Base-by-base conservation (phyloP, 2,797 vertebrate genomes). In the Eleutherodactylus coqui region DNA sequence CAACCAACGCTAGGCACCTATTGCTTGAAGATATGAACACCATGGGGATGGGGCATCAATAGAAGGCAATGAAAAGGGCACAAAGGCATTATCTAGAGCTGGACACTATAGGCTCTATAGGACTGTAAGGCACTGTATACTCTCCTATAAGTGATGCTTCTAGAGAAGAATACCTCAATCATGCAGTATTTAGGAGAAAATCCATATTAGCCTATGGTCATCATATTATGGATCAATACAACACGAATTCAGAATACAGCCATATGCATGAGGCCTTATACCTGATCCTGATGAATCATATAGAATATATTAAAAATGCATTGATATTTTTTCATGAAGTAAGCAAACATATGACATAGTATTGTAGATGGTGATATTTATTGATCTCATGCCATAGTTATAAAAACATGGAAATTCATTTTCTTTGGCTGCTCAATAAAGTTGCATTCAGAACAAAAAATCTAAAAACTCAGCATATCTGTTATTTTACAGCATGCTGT, bases 381-480 rank as follows among this genome's bases (percentile, higher is more conserved):
- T 69, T n/a, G 67, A 70, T 70, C 36, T 24, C 24, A 11, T 70
- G 32, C 21, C 9, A 41, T 13, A 5, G 27, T 5, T 24, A 24
- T 36, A 77, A 13, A 79, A 60, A n/a, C 27, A 38, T 41, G 53
- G 41, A 79, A n/a, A n/a, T n/a, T n/a, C 16, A 60, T 58, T 79
- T 79, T 58, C 36, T 41, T 70, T n/a, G 36, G 36, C 76, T 41
- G 21, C 34, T 79, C 24, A 79, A 79, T 79, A 79, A 79, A 79
- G 34, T 43, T 32, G 36, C n/a, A 60, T 58, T 58, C 27, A 58
- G 24, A 36, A 70, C 21, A 69, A 67, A 32, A 38, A 17, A 3
- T 13, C 14, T 21, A 69, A 32, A 34, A 8, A 58, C 55, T 27
- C 3, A 3, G 9, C 4, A 13, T 62, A 62, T 62, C 17, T 62